These are phyloP conservation scores for Acholoe squamosa DNA, from an alignment of 2,888 invertebrate species.

Conservation along the genomic window DNA sequence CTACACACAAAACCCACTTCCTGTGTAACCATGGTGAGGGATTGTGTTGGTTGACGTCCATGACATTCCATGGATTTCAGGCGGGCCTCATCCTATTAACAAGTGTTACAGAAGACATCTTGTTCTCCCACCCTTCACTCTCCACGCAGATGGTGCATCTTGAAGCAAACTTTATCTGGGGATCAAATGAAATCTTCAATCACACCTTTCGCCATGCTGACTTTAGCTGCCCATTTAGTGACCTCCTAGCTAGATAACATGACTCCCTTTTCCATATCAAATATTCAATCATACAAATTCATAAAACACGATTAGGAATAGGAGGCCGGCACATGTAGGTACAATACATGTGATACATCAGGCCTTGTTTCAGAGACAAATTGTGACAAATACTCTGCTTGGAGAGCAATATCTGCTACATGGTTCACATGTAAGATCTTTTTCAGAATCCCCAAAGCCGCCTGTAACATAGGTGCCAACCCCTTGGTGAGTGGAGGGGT, in stretches of 20 bases:
- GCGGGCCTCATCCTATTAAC: neutral
- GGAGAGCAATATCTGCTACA: neutral
- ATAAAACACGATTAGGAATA: too few relatives aligned
- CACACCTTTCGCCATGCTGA: too few relatives aligned
- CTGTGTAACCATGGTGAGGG: too few relatives aligned
- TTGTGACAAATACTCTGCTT: neutral
- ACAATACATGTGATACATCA: neutral
- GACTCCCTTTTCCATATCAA: too few relatives aligned
- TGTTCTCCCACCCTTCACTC: neutral
- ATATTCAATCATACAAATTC: too few relatives aligned
- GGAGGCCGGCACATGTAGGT: neutral
- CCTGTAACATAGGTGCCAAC: neutral
- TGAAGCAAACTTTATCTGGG: too few relatives aligned
- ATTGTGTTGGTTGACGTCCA: neutral
- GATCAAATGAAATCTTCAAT: too few relatives aligned
- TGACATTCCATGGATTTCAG: neutral
- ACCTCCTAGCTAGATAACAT: too few relatives aligned
- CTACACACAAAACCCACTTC: too few relatives aligned
- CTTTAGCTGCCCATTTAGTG: too few relatives aligned
- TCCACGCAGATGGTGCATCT: neutral
- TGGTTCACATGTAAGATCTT: neutral
- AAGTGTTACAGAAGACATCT: conserved; percentile 5
- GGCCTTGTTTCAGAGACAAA: neutral
- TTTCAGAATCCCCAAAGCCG: neutral
- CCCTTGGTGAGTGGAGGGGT: neutral